Conservation (phyloP, 2,113 vertebrate species). For the Oreocharis arfaki region DNA sequence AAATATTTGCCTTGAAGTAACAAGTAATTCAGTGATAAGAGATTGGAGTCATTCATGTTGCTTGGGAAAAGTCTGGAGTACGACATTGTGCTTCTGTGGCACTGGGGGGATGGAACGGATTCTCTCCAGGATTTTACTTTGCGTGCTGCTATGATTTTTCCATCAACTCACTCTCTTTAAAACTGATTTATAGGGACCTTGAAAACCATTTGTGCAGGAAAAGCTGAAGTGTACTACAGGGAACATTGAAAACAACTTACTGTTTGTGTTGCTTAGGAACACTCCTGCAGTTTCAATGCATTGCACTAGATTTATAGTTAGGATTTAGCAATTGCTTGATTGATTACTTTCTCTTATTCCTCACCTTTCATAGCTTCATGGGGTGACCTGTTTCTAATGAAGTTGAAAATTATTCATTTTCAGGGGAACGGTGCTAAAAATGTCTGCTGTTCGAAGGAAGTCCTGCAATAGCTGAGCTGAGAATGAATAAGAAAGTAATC, state of each 20-base stretch:
- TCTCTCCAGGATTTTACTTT: conserved; percentile 39
- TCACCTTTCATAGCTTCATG: conserved; percentile 46
- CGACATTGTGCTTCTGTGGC: neutral
- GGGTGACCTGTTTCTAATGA: conserved; percentile 61
- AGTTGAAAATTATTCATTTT: conserved; percentile 65
- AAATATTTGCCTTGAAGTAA: neutral
- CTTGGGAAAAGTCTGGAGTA: neutral
- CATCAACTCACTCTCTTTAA: conserved; percentile 65
- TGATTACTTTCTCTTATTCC: conserved; percentile 64
- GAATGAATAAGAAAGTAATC: conserved; percentile 60
- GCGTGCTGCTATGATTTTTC: conserved; percentile 64
- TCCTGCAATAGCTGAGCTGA: conserved; percentile 32
- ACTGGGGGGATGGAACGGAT: neutral
- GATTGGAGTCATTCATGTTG: neutral
- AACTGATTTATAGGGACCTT: conserved; percentile 71
- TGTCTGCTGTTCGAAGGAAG: conserved; percentile 19
- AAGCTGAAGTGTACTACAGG: conserved; percentile 66
- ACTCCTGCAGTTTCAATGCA: conserved; percentile 56
- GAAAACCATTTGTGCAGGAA: conserved; percentile 70
- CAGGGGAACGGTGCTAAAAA: conserved; percentile 32
- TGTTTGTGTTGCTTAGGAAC: conserved; percentile 69
- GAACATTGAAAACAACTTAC: conserved; percentile 65
- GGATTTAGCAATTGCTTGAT: conserved; percentile 72
- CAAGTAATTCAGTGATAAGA: neutral
- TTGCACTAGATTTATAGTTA: conserved; percentile 65